phyloP scores from a whole-genome alignment of 1,140 invertebrate genomes.

The Scaptomyza montana region DNA sequence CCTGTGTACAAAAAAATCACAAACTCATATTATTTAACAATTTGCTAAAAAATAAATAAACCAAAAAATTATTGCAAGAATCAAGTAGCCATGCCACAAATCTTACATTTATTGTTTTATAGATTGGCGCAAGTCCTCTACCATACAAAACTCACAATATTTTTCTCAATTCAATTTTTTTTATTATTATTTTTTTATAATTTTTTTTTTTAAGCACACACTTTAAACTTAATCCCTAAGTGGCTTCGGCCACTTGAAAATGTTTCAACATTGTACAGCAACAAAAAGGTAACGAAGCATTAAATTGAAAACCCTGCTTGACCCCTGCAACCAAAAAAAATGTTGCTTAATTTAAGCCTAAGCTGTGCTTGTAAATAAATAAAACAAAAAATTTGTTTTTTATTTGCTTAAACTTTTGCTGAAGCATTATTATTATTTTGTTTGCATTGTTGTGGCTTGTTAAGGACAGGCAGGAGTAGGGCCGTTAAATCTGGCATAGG shows the following conservation, averaged over 20 bases:
- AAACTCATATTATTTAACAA: slow-evolving; percentile 41
- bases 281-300: slow-evolving; percentile 74
- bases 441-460: slow-evolving; percentile 28
- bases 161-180: slow-evolving; percentile 46
- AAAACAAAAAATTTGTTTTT: slow-evolving; percentile 19
- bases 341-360: slow-evolving; percentile 42
- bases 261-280: slow-evolving; percentile 58
- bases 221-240: slow-evolving; percentile 68
- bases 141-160: slow-evolving; percentile 54
- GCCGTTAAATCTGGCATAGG: slow-evolving; percentile 17
- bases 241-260: slow-evolving; percentile 57
- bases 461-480: background rate
- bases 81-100: slow-evolving; percentile 57
- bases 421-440: slow-evolving; percentile 67
- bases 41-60: slow-evolving; percentile 17
- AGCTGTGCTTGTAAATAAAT: background rate
- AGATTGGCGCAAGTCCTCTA: slow-evolving; percentile 58
- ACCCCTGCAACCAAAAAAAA: background rate
- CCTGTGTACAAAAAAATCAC: background rate
- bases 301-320: slow-evolving; percentile 60
- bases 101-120: slow-evolving; percentile 74
- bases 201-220: slow-evolving; percentile 33
- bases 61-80: slow-evolving; percentile 4
- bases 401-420: slow-evolving; percentile 59
- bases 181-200: too few relatives aligned